Evolutionary conservation across 2,888 invertebrate genomes (phyloP), one percentile per base, ranked within the genome.

Genomic region (Brassicogethes aeneus): DNA sequence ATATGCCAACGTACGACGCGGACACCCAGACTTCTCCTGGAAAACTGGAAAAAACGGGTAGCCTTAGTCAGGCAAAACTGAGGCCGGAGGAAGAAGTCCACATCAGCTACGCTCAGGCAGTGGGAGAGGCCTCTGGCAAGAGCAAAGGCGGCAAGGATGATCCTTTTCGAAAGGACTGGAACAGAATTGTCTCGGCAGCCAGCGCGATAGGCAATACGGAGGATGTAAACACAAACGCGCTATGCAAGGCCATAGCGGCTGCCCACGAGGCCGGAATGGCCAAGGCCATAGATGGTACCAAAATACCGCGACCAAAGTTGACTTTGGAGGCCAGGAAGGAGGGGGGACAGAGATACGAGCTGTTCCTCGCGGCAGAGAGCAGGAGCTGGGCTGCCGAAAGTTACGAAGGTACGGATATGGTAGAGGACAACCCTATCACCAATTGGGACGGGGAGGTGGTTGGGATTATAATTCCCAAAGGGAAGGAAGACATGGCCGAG

Each of bases 261-360:
- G 29, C 29, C 29, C 29, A 29, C n/a, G 29, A 29, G n/a, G n/a
- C 8, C n/a, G 29, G 29, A 29, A 29, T 29, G 29, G 29, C 29
- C 8, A 29, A 29, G n/a, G 29, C 29, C 8, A 29, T 29, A 29
- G 29, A 29, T 29, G 29, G 29, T 29, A 29, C 8, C 8, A 29
- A n/a, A 29, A n/a, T 29, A 8, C 29, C 29, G 29, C 29, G 29
- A n/a, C 8, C 29, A 8, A n/a, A 29, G 29, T 8, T 29, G n/a
- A 29, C 29, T 29, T 8, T 29, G 8, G n/a, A 29, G 29, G 29
- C 8, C n/a, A 29, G n/a, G 8, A 8, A 8, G n/a, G 29, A 29
- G 29, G 29, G 29, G n/a, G n/a, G 8, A 8, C 29, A 8, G n/a
- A 29, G n/a, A 8, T 29, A 29, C 29, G 29, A 29, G 8, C n/a